These are phyloP conservation scores for Ceuthmochares aereus DNA, from an alignment of 2,113 vertebrate genomes.

Conservation along the genomic window DNA sequence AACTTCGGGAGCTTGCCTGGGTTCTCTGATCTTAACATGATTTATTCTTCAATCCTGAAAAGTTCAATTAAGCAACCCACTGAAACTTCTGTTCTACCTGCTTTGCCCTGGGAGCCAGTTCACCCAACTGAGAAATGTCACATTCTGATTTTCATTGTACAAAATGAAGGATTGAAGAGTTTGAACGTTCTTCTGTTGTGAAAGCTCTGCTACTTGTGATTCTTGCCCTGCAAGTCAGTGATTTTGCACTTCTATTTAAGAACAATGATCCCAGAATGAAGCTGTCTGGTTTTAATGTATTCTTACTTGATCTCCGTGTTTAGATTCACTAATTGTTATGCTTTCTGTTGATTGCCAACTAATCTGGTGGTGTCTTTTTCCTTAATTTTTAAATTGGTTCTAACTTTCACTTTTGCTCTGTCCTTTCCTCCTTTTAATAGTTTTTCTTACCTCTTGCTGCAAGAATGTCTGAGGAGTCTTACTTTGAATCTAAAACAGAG, in stretches of 20 bases:
- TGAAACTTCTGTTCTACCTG: background rate
- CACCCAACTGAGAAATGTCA: slow-evolving; percentile 12
- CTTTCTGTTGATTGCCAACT: slow-evolving; percentile 75
- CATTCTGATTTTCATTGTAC: background rate
- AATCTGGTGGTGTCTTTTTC: slow-evolving; percentile 79
- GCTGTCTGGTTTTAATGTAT: slow-evolving; percentile 34
- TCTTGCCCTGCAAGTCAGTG: slow-evolving; percentile 45
- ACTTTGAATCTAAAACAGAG: slow-evolving; percentile 94
- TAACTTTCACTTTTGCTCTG: slow-evolving; percentile 82
- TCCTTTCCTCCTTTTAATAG: slow-evolving; percentile 85
- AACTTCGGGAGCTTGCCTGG: slow-evolving; percentile 17
- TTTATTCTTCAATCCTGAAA: slow-evolving; percentile 50
- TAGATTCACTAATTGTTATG: slow-evolving; percentile 74
- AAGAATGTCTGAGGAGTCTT: slow-evolving; percentile 91
- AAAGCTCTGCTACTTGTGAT: slow-evolving; percentile 50
- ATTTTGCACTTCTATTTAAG: slow-evolving; percentile 53
- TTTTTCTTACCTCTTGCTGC: slow-evolving; percentile 89
- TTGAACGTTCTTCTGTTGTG: slow-evolving; percentile 35
- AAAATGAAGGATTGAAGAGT: slow-evolving; percentile 54
- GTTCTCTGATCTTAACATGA: slow-evolving; percentile 25
- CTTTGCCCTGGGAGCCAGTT: slow-evolving; percentile 9
- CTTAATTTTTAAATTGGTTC: slow-evolving; percentile 80
- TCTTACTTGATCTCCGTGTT: slow-evolving; percentile 44
- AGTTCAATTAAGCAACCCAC: slow-evolving; percentile 15
- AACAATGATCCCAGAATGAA: slow-evolving; percentile 23